Percentiles rank a stretch among this genome's conserved stretches.
Evolutionary conservation across 2,797 vertebrate species (phyloP).

Genomic region (Myotis daubentonii): DNA sequence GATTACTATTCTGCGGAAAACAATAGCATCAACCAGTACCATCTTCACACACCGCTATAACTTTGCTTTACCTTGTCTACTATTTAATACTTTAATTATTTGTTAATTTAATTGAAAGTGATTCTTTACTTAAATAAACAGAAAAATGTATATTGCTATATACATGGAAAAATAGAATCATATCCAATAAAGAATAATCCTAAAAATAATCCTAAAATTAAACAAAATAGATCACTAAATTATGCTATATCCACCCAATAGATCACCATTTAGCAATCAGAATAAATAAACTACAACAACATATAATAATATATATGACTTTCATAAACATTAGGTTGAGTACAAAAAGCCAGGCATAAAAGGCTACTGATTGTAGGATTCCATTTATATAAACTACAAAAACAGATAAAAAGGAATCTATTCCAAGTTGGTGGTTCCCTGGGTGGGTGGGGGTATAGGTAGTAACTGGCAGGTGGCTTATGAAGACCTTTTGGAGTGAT

Average conservation of each 20-base stretch:
- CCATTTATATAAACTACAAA: constrained; percentile 16
- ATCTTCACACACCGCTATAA: not conserved
- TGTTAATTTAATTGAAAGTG: constrained; percentile 13
- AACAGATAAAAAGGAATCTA: not conserved
- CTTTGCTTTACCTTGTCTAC: not conserved
- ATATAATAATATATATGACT: not conserved
- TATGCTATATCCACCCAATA: not conserved
- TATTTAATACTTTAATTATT: constrained; percentile 49
- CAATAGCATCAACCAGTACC: not conserved
- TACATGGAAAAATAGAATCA: constrained; percentile 15
- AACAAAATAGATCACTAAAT: not conserved
- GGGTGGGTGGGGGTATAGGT: not conserved
- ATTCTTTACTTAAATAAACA: not conserved
- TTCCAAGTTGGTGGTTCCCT: not conserved
- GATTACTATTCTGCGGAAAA: not conserved
- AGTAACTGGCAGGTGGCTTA: not conserved
- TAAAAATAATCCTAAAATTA: not conserved
- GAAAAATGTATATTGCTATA: not conserved
- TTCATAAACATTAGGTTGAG: not conserved
- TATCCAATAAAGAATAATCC: not conserved
- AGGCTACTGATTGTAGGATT: not conserved
- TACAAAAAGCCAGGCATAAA: not conserved
- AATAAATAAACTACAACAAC: not conserved
- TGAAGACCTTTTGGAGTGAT: not conserved
- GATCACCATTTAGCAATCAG: not conserved